phyloP scores from a whole-genome alignment of 2,113 vertebrate species.

The Protobothrops mucrosquamatus region DNA sequence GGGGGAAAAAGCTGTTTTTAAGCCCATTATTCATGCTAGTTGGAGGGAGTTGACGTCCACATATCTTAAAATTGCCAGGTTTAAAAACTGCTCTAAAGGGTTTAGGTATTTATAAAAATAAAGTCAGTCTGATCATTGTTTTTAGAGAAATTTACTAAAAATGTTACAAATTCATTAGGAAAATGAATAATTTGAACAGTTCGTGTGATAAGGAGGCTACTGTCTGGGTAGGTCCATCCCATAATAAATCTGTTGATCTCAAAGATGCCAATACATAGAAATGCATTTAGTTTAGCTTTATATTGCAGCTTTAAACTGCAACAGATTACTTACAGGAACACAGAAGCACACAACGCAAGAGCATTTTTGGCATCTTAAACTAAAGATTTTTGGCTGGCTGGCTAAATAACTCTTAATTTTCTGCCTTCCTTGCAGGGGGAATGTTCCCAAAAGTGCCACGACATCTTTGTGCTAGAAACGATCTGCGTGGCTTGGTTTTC shows the following conservation, averaged over 20 bases:
- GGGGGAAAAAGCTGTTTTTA: neutral
- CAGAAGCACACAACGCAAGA: neutral
- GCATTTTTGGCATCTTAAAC: neutral
- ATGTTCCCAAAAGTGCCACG: slow-evolving; percentile 86
- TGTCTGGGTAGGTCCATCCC: neutral
- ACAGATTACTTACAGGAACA: neutral
- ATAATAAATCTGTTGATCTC: neutral
- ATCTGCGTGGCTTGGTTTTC: slow-evolving; percentile 98
- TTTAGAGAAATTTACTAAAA: neutral
- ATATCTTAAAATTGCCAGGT: neutral
- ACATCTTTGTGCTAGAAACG: slow-evolving; percentile 94
- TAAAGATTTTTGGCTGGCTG: neutral
- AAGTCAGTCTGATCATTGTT: neutral
- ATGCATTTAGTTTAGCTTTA: neutral
- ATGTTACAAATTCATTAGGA: neutral
- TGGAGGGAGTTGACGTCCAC: neutral
- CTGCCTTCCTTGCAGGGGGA: slow-evolving; percentile 78
- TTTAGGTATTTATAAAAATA: neutral
- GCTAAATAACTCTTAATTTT: neutral
- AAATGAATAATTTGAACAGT: neutral
- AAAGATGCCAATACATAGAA: neutral
- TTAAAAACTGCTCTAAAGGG: neutral
- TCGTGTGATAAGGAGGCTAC: neutral
- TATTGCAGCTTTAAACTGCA: neutral
- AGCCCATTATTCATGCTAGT: neutral